Evolutionary conservation across 2,888 invertebrate species (phyloP).

Genomic region (Rhogogaster chlorosoma): DNA sequence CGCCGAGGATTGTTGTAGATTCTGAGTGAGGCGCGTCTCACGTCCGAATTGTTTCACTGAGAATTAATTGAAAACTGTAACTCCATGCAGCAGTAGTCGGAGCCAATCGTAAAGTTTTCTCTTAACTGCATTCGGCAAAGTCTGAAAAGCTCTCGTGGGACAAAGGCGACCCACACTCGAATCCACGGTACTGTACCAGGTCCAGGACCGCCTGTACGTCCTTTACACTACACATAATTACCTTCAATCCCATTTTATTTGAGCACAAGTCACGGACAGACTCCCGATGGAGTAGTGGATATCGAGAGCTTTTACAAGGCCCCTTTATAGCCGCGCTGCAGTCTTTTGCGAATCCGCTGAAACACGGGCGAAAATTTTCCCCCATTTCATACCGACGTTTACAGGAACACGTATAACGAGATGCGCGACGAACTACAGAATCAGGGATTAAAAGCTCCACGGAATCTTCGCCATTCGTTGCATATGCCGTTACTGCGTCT

Average conservation of each 20-base stretch:
- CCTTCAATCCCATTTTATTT: conserved; percentile 3
- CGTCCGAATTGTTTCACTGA: not conserved
- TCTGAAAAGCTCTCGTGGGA: conserved; percentile 30
- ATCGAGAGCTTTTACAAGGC: not conserved
- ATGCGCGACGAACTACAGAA: not conserved
- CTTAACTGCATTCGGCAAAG: conserved; percentile 40
- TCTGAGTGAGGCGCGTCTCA: not conserved
- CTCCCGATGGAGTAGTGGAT: not conserved
- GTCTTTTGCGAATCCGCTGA: not conserved
- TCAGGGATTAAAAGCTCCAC: not conserved
- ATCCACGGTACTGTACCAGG: not conserved
- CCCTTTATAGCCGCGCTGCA: not conserved
- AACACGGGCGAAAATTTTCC: not conserved
- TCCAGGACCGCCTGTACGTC: not conserved
- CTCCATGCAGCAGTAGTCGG: not conserved
- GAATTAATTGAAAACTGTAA: conserved; percentile 33
- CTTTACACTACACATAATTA: not conserved
- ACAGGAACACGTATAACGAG: not conserved
- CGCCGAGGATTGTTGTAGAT: not conserved
- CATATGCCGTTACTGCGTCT: not conserved
- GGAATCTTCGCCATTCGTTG: not conserved
- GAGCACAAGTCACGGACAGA: not conserved
- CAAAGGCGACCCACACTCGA: not conserved
- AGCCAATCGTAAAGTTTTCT: conserved; percentile 45
- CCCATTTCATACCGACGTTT: not conserved